Percentiles rank a stretch among this genome's conserved stretches.
Conservation (phyloP, 2,113 vertebrate genomes). For the Oreotragus oreotragus region DNA sequence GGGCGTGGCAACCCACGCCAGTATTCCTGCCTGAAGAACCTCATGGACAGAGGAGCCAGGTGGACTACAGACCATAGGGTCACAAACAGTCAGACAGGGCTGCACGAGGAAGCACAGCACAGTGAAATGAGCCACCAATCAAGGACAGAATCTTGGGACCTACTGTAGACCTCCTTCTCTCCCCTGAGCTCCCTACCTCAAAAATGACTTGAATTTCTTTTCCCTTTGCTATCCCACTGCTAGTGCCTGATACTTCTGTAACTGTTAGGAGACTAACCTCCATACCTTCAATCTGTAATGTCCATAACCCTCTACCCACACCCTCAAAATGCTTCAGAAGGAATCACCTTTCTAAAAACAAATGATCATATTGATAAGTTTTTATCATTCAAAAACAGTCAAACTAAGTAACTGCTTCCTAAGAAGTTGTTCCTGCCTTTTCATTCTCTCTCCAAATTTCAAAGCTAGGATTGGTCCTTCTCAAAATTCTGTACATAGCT, state of each 20-base stretch:
- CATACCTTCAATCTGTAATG: background rate
- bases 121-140: background rate
- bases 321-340: background rate
- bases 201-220: background rate
- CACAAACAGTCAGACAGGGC: background rate
- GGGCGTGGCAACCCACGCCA: background rate
- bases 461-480: background rate
- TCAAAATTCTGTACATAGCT: background rate
- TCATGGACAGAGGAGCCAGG: background rate
- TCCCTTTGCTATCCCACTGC: background rate
- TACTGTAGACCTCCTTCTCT: background rate
- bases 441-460: background rate
- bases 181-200: background rate
- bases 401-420: background rate
- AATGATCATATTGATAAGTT: background rate
- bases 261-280: background rate
- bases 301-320: background rate
- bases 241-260: background rate
- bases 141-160: background rate
- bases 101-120: background rate
- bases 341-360: conserved; percentile 3
- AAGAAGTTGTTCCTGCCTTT: background rate
- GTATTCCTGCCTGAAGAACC: background rate
- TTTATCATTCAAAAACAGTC: background rate
- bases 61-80: background rate